Evolutionary conservation across 2,888 invertebrate genomes (phyloP), one percentile per base, ranked within the genome.

Genomic region (Cephus sareptanus): DNA sequence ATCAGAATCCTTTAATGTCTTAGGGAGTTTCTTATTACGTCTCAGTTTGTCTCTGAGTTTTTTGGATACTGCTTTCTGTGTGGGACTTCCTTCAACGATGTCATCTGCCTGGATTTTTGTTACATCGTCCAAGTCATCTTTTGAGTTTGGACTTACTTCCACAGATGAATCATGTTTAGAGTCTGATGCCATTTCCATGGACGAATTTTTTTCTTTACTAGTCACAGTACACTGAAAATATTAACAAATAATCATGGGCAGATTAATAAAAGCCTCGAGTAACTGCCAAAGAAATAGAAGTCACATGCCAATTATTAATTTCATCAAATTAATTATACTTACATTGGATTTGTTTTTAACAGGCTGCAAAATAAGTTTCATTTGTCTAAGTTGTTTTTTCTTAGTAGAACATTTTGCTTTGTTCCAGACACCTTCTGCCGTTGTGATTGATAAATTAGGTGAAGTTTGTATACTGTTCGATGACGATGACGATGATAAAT

Each of bases 371-470:
- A 84, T 34, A 34, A 90, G 82, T 35, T 80, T 88, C 4, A 87
- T 82, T 76, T 90, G 91, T 73, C 82, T 87, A 4, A 86, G 71
- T 75, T 82, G 87, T 76, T 86, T 88, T 30, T 13, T 71, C 71
- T 23, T 34, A 23, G 23, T 9, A 23, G 40, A 56, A 56, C 23
- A 56, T 56, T 56, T 56, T 0, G 40, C 6, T 56, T 23, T 9
- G 6, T 56, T 56, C 15, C 40, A 56, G 23, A 56, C 23, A 23
- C 15, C 6, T 23, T 23, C 0, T 56, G 40, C 0, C 40, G 4
- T 40, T 1, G 40, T 15, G 4, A 15, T 40, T 15, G 15, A 40
- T 40, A 56, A 56, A 56, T 56, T 56, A 15, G 40, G 40, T 56
- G 23, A 56, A 56, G 6, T 56, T 56, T 56, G 6, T 56, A 0